Evolutionary conservation across 1,140 invertebrate genomes (phyloP).

Genomic region (Plodia interpunctella): DNA sequence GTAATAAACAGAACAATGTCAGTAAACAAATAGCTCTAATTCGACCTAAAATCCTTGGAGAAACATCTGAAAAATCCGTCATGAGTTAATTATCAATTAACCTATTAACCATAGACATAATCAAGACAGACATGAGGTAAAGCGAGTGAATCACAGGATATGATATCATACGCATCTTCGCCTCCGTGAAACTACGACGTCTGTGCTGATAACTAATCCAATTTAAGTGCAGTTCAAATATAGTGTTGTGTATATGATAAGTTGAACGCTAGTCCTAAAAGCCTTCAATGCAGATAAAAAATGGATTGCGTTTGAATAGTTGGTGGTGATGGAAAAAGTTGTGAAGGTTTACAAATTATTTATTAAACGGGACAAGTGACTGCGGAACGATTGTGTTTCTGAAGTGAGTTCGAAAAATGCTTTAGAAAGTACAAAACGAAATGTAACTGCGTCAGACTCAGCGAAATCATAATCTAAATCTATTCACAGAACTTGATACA

Average conservation of each 20-base stretch:
- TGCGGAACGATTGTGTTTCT: background rate
- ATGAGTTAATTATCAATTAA: conserved; percentile 49
- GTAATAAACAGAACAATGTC: background rate
- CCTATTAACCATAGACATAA: conserved; percentile 52
- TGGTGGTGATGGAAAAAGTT: background rate
- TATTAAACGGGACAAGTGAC: background rate
- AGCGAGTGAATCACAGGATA: conserved; percentile 57
- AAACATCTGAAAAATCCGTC: background rate
- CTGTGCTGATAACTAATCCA: conserved; percentile 48
- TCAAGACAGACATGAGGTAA: conserved; percentile 22
- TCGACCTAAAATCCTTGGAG: background rate
- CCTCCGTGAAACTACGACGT: conserved; percentile 46
- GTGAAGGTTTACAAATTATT: no score
- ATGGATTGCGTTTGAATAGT: background rate
- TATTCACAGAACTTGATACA: conserved; percentile 26
- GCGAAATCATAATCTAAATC: conserved; percentile 37
- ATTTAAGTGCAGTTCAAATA: conserved; percentile 59
- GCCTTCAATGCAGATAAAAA: background rate
- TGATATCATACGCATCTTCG: conserved; percentile 62
- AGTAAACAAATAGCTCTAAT: background rate
- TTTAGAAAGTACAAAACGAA: conserved; percentile 7
- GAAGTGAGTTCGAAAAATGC: background rate
- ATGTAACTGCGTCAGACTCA: conserved; percentile 33
- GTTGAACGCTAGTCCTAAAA: conserved; percentile 7
- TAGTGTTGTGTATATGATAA: conserved; percentile 19